Evolutionary conservation across 2,113 vertebrate species (phyloP), one percentile per base, ranked within the genome.

Genomic region (Prochilodus magdalenae): DNA sequence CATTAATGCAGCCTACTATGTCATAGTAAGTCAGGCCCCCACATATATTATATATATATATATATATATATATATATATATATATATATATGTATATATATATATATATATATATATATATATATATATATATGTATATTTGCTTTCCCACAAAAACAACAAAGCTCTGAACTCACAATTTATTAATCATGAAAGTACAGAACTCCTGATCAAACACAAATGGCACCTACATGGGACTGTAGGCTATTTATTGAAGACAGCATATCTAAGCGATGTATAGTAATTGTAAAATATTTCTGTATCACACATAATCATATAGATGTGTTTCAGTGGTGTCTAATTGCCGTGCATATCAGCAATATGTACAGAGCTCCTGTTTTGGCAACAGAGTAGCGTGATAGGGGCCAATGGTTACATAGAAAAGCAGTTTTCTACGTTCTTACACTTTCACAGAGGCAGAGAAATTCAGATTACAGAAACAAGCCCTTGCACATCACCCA

Each of bases 281-380:
- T 83, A 86, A 84, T 86, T 88, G 85, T 82, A 87, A 91, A 90
- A 87, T 91, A 89, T 90, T 85, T 87, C 88, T 88, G 86, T 76
- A 90, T 87, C 83, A 57, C 87, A 91, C 88, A 88, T 44, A 84
- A 89, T 85, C 80, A 66, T 88, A 89, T 87, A 91, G 76, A 74
- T 87, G 77, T 63, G 71, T 86, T 87, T 87, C 79, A 91, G 82
- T 84, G 74, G 73, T 85, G 84, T 88, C 27, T 82, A 72, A 86
- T 87, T 83, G 87, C 86, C 63, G 20, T 83, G 72, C 40, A 74
- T 84, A 57, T 89, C 82, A 72, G 85, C 27, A 73, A 22, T 57
- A 83, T 86, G 49, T 79, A 83, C 80, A 79, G 80, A 67, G 29
- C 70, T 77, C 29, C 40, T 74, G 27, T 44, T 79, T 78, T 67